Percentiles rank a stretch among this genome's conserved stretches.
Evolutionary conservation across 1,140 invertebrate species (phyloP).

Genomic region (Xylocopa sonorina): DNA sequence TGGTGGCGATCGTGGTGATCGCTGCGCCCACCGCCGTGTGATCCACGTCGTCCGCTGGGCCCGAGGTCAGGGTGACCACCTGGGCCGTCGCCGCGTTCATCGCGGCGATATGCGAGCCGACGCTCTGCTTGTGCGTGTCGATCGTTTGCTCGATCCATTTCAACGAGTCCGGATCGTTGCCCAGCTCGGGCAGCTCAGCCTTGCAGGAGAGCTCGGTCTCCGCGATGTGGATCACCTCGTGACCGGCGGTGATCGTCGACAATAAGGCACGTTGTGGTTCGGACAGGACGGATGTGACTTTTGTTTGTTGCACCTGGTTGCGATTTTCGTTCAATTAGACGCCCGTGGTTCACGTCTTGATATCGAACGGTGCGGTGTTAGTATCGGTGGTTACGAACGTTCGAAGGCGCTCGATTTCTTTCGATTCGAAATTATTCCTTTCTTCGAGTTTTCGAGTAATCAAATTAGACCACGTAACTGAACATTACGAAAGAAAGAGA

Average conservation of each 20-base stretch:
- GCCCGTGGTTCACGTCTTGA: no score
- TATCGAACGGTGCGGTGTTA: neutral
- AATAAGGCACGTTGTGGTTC: slow-evolving; percentile 96
- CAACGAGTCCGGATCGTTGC: slow-evolving; percentile 91
- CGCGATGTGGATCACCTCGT: slow-evolving; percentile 92
- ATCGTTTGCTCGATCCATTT: slow-evolving; percentile 97
- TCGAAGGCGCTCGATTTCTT: neutral
- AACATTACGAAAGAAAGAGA: neutral
- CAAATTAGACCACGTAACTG: no score
- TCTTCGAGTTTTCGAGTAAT: no score
- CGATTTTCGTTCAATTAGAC: neutral
- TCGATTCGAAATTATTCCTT: no score
- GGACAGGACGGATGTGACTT: slow-evolving; percentile 90
- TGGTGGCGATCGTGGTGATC: slow-evolving; percentile 97
- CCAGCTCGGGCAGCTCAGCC: slow-evolving; percentile 90
- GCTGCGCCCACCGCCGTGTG: slow-evolving; percentile 98
- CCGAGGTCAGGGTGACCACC: slow-evolving; percentile 96
- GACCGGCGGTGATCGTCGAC: slow-evolving; percentile 93
- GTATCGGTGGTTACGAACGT: neutral
- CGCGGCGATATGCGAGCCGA: slow-evolving; percentile 97
- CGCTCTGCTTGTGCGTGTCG: slow-evolving; percentile 97
- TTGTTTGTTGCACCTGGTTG: slow-evolving; percentile 91
- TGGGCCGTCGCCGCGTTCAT: slow-evolving; percentile 99
- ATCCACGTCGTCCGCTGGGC: slow-evolving; percentile 91
- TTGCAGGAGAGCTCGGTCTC: slow-evolving; percentile 90